Base-by-base conservation (phyloP, 2,797 vertebrate genomes). In the Malurus splendens region DNA sequence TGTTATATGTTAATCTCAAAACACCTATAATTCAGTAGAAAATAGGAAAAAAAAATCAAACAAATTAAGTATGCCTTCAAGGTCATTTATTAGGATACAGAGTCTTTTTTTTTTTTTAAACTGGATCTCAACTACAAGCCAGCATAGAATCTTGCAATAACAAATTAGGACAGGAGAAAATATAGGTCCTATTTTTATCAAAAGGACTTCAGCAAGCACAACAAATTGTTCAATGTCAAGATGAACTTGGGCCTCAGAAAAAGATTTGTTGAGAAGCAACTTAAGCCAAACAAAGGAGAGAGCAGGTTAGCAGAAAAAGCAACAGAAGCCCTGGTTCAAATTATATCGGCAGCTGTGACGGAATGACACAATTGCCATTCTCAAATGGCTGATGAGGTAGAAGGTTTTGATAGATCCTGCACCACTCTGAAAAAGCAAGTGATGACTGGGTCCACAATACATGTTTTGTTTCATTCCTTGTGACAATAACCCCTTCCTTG, bases 171-270 rank as follows among this genome's bases (percentile, higher is more conserved):
- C 23, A 44, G 27, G 24, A 12, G 12, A 57, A 92, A 90, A 86
- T 45, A 50, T 0, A 85, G 39, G 23, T 64, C 36, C 50, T 84
- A 84, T 82, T 91, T 87, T 90, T 86, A 87, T 65, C 3, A 0
- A 62, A 87, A 64, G 8, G 3, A 18, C 59, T 90, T 90, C 55
- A 90, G 44, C 22, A 89, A 93, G 67, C 71, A 81, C 70, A 87
- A 89, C 44, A 75, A 90, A 93, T 75, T 61, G 33, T 51, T 87
- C 82, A 86, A 75, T 55, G 64, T 83, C 80, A 89, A 19, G 39
- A 79, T 2, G 10, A 88, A 82, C 52, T 57, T 86, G 39, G 5
- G 27, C 44, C 54, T 74, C 65, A 44, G 76, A 81, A 75, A 70
- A 56, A 68, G 38, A 75, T 84, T 61, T 94, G 54, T 38, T 86